Evolutionary conservation across 2,888 invertebrate species (phyloP).

Genomic region (Crioceris asparagi): DNA sequence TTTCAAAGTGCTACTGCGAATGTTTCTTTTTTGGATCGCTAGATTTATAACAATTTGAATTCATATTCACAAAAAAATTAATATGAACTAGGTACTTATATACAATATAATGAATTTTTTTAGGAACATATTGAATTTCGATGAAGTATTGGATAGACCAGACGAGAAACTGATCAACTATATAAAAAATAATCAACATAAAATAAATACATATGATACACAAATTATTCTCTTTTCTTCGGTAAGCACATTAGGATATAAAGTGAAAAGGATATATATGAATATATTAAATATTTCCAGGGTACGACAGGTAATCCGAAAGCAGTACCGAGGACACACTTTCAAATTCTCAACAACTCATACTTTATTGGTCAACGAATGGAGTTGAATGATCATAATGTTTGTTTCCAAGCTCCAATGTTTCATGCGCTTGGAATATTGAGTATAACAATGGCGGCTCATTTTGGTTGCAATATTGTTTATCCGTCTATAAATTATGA

Average conservation of each 20-base stretch:
- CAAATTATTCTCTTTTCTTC: slow-evolving; percentile 79
- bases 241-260: slow-evolving; percentile 30
- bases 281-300: slow-evolving; percentile 24
- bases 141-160: slow-evolving; percentile 35
- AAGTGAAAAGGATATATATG: not conserved
- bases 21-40: no score
- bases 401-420: slow-evolving; percentile 61
- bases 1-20: no score
- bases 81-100: no score
- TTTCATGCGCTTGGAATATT: slow-evolving; percentile 76
- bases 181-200: slow-evolving; percentile 36
- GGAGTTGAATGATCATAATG: slow-evolving; percentile 39
- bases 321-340: slow-evolving; percentile 61
- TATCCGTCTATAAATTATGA: slow-evolving; percentile 50
- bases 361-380: slow-evolving; percentile 48
- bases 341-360: slow-evolving; percentile 65
- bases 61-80: no score
- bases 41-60: no score
- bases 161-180: slow-evolving; percentile 27
- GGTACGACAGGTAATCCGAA: slow-evolving; percentile 57
- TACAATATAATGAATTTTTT: no score
- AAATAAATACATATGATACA: slow-evolving; percentile 53
- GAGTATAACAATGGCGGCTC: slow-evolving; percentile 45
- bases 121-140: slow-evolving; percentile 39
- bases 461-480: slow-evolving; percentile 53